phyloP scores from a whole-genome alignment of 2,888 invertebrate genomes.

The Catocala nupta region DNA sequence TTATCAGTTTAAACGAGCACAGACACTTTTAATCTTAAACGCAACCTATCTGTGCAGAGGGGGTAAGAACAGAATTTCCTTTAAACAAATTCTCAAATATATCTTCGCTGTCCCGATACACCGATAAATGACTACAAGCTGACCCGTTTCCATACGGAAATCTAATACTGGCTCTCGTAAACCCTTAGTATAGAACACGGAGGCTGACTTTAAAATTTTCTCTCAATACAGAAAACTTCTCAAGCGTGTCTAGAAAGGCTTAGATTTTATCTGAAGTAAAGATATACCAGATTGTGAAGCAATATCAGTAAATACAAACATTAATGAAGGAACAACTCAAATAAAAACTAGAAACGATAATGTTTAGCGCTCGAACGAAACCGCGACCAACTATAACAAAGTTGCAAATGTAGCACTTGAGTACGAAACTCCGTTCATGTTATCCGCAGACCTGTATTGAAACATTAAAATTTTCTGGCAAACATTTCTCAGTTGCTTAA shows the following conservation, averaged over 20 bases:
- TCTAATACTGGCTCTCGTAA: not conserved
- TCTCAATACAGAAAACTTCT: not conserved
- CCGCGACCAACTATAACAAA: slow-evolving; percentile 28
- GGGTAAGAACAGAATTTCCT: not conserved
- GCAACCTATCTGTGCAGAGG: too few relatives aligned
- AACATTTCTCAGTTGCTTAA: slow-evolving; percentile 70
- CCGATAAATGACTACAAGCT: slow-evolving; percentile 9
- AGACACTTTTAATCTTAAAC: too few relatives aligned
- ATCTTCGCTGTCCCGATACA: not conserved
- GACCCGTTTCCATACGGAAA: slow-evolving; percentile 4
- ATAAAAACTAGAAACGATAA: slow-evolving; percentile 16
- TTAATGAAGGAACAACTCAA: slow-evolving; percentile 11
- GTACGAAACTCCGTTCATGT: slow-evolving; percentile 52
- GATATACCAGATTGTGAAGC: not conserved
- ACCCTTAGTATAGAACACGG: not conserved
- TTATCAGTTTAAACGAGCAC: too few relatives aligned
- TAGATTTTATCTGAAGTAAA: not conserved
- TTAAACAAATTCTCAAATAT: not conserved
- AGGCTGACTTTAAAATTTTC: slow-evolving; percentile 2
- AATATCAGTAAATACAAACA: slow-evolving; percentile 2
- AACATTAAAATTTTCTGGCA: slow-evolving; percentile 59
- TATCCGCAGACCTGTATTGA: slow-evolving; percentile 59
- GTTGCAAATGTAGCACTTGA: slow-evolving; percentile 35
- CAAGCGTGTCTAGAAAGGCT: not conserved
- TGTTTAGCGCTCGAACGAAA: slow-evolving; percentile 13